A percentile compares a stretch with the other conserved stretches of the same genome.
Evolutionary conservation across 2,888 invertebrate genomes (phyloP).

Genomic region (Aleiodes testaceus): DNA sequence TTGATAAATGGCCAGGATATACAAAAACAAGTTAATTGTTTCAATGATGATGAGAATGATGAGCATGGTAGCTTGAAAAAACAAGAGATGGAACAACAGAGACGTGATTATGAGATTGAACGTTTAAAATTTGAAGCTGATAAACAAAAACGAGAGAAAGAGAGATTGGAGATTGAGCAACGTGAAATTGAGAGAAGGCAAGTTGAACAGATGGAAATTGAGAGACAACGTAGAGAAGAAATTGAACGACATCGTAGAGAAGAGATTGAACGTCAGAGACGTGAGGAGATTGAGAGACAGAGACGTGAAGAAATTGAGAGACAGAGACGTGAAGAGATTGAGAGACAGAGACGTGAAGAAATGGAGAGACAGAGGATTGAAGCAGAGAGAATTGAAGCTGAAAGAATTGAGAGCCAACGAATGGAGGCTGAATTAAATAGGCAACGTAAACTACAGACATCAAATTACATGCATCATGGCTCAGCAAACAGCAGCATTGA

Average conservation of each 20-base stretch:
- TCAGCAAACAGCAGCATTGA: slow-evolving; percentile 52
- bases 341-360: slow-evolving; percentile 46
- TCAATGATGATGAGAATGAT: neutral
- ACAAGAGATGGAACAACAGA: slow-evolving; percentile 53
- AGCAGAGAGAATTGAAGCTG: slow-evolving; percentile 60
- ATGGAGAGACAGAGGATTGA: slow-evolving; percentile 55
- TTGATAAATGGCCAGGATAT: slow-evolving; percentile 15
- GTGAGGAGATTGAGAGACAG: slow-evolving; percentile 51
- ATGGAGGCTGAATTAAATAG: slow-evolving; percentile 66
- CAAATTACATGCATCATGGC: slow-evolving; percentile 64
- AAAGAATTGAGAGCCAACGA: slow-evolving; percentile 60
- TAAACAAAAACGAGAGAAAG: slow-evolving; percentile 51
- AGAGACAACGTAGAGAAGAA: slow-evolving; percentile 52
- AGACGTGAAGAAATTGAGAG: slow-evolving; percentile 48
- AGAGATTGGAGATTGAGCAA: slow-evolving; percentile 49
- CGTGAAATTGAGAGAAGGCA: slow-evolving; percentile 55
- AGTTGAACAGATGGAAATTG: slow-evolving; percentile 47
- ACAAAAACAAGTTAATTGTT: neutral
- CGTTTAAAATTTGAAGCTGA: slow-evolving; percentile 50
- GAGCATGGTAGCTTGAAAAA: slow-evolving; percentile 32
- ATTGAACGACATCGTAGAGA: slow-evolving; percentile 45
- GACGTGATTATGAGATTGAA: slow-evolving; percentile 54
- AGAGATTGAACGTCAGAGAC: slow-evolving; percentile 48
- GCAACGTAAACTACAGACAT: slow-evolving; percentile 63
- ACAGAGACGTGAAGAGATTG: slow-evolving; percentile 52